Evolutionary conservation across 2,888 invertebrate species (phyloP).

Genomic region (Miltochrista miniata): DNA sequence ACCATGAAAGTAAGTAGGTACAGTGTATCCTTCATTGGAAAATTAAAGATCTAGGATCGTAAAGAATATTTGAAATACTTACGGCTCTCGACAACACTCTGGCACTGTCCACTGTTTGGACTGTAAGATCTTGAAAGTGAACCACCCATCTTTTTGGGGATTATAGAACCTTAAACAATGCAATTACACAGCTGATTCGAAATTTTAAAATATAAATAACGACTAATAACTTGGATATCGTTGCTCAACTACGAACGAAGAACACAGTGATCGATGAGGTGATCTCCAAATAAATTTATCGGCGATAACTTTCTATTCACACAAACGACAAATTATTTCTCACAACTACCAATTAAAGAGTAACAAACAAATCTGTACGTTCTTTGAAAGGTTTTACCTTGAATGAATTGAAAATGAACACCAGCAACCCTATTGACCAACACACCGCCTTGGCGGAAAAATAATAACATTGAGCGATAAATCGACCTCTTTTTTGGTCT

Average conservation of each 20-base stretch:
- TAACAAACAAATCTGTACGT: neutral
- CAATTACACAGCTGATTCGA: neutral
- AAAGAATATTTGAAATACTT: slow-evolving; percentile 38
- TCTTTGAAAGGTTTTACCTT: slow-evolving; percentile 65
- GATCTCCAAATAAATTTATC: no score
- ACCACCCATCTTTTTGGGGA: slow-evolving; percentile 65
- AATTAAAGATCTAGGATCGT: no score
- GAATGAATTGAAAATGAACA: slow-evolving; percentile 46
- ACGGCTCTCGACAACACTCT: slow-evolving; percentile 51
- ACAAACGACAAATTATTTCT: neutral
- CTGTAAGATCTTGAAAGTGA: slow-evolving; percentile 75
- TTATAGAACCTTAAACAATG: slow-evolving; percentile 18
- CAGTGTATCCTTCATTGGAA: no score
- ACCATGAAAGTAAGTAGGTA: no score
- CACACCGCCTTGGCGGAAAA: slow-evolving; percentile 46
- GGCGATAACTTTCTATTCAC: no score
- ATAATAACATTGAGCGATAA: slow-evolving; percentile 26
- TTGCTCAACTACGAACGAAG: no score
- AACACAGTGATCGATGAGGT: no score
- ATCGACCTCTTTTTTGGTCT: neutral
- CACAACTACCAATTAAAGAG: neutral
- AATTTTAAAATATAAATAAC: no score
- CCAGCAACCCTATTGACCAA: slow-evolving; percentile 55
- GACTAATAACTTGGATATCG: no score
- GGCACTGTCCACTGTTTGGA: slow-evolving; percentile 57